Evolutionary conservation across 2,113 vertebrate species (phyloP), one percentile per base, ranked within the genome.

Genomic region (Anoplopoma fimbria): DNA sequence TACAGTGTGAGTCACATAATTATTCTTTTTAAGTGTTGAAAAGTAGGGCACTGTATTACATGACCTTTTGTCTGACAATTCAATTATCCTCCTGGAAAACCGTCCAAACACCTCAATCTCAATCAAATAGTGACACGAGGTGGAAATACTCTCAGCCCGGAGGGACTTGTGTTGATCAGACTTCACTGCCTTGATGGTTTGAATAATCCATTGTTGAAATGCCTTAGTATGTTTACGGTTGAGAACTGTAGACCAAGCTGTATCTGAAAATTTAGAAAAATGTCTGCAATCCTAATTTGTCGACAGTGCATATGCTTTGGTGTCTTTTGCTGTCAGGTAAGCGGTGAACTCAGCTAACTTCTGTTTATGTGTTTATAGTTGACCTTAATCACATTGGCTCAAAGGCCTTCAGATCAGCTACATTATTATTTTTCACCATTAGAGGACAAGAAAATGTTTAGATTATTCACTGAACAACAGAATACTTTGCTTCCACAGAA

Each of bases 261-360:
- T 71, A 70, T 64, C 14, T 53, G 25, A 17, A 74, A 64, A 73
- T 75, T 64, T 6, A 23, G 49, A 62, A 53, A 62, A 81, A 83
- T 63, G 45, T 76, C 25, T 49, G 47, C 29, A 74, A 31, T 33
- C 40, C 8, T 70, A 13, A 81, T 76, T 75, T 82, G 19, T 0
- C 21, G 55, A 31, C 23, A 62, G 42, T 55, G 27, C 21, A 73
- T 14, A 36, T 67, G 64, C n/a, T 83, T 69, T 72, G 64, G 19
- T 36, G 65, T 62, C 31, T 71, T 69, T 38, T 55, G 25, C 15
- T 34, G 53, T 64, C 36, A 61, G 55, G 34, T 25, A 14, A 55
- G 69, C 42, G 33, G 17, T 29, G 5, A 14, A 21, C 45, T 49
- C 19, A 47, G 15, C 13, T 53, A 23, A 84, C 34, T 21, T 45